A percentile compares a stretch with the other conserved stretches of the same genome.
Conservation (phyloP, 2,113 vertebrate species). For the Felis chaus region DNA sequence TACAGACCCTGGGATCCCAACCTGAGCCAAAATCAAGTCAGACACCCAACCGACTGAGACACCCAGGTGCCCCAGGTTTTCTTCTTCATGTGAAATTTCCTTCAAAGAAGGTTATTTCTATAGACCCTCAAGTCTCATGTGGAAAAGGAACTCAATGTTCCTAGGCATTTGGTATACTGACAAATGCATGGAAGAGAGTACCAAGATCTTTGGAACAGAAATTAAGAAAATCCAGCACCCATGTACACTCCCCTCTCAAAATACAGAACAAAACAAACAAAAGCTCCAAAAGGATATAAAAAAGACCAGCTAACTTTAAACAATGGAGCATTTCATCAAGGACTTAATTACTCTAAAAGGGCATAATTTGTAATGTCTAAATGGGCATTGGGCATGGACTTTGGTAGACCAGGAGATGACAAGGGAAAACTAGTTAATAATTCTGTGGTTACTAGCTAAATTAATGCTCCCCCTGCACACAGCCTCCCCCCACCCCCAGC, state of each 20-base stretch:
- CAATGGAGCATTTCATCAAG: not conserved
- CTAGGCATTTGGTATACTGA: not conserved
- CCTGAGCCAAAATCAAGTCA: too few species aligned
- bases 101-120: not conserved
- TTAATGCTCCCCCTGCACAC: not conserved
- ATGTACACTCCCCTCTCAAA: not conserved
- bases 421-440: not conserved
- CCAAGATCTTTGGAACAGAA: not conserved
- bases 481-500: rapidly evolving
- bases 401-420: not conserved
- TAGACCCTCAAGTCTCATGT: not conserved
- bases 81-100: not conserved
- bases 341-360: not conserved
- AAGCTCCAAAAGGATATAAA: not conserved
- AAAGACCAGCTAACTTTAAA: not conserved
- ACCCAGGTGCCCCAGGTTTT: not conserved
- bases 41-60: too few species aligned
- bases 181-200: not conserved
- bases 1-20: too few species aligned
- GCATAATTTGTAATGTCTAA: not conserved
- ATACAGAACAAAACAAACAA: not conserved
- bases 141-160: not conserved
- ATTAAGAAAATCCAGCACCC: not conserved
- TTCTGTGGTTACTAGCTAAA: not conserved
- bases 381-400: not conserved